Conservation (phyloP, 2,797 vertebrate species). For the Typhlichthys subterraneus region DNA sequence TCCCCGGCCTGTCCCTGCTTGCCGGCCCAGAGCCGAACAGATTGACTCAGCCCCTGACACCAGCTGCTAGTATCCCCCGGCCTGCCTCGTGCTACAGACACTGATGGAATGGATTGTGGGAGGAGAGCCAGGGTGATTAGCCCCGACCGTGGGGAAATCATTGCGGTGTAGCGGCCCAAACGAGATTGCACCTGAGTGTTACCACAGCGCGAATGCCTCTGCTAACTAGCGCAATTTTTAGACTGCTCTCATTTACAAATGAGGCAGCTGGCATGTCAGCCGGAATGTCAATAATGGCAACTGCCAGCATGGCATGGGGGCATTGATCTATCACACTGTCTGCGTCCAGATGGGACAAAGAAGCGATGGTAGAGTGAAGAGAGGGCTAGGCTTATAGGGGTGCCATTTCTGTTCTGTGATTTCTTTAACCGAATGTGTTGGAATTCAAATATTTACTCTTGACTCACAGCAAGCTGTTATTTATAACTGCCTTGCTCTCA, state of each 20-base stretch:
- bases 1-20: slow-evolving; percentile 23
- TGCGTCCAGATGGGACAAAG: not conserved
- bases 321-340: slow-evolving; percentile 7
- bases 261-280: slow-evolving; percentile 3
- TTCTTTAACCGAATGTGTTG: slow-evolving; percentile 1
- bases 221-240: slow-evolving; percentile 27
- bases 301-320: not conserved
- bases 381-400: not conserved
- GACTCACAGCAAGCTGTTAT: slow-evolving; percentile 22
- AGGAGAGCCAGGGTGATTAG: slow-evolving; percentile 69
- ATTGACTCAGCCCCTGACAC: slow-evolving; percentile 62
- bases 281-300: slow-evolving; percentile 14
- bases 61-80: slow-evolving; percentile 66
- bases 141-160: slow-evolving; percentile 57
- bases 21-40: slow-evolving; percentile 52
- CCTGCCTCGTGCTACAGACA: slow-evolving; percentile 56
- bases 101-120: slow-evolving; percentile 73
- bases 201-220: slow-evolving; percentile 16
- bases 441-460: slow-evolving; percentile 29
- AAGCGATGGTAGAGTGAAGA: slow-evolving; percentile 2
- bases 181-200: slow-evolving; percentile 43
- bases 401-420: slow-evolving; percentile 1
- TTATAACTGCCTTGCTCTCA: slow-evolving; percentile 28
- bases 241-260: slow-evolving; percentile 5
- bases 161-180: slow-evolving; percentile 43